These are phyloP conservation scores for Epistrophe grossulariae DNA, from an alignment of 2,888 invertebrate species.

Conservation along the genomic window DNA sequence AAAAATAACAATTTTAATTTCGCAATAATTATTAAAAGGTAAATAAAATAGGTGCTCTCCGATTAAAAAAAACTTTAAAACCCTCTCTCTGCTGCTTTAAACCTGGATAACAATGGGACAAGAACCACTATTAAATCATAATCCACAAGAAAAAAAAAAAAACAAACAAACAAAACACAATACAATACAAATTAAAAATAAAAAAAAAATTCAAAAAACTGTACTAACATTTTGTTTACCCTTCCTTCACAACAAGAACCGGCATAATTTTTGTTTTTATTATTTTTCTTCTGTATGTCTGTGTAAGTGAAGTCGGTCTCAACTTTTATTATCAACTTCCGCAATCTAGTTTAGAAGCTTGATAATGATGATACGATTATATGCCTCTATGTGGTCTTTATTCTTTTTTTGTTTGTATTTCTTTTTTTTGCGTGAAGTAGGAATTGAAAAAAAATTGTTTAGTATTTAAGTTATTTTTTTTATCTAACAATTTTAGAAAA, in stretches of 20 bases:
- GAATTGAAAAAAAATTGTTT: background rate
- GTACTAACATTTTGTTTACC: constrained; percentile 27
- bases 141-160: constrained; percentile 27
- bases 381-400: constrained; percentile 27
- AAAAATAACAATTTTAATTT: too few species aligned
- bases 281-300: constrained; percentile 1
- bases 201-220: constrained; percentile 18
- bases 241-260: constrained; percentile 37
- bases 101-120: constrained; percentile 3
- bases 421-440: constrained; percentile 13
- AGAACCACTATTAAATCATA: constrained; percentile 37
- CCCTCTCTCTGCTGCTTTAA: background rate
- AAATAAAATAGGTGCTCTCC: background rate
- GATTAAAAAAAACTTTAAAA: background rate
- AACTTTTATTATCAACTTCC: constrained; percentile 75
- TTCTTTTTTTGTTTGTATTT: constrained; percentile 4
- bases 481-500: background rate
- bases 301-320: constrained; percentile 62
- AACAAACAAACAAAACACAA: too few species aligned
- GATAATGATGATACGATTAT: constrained; percentile 69
- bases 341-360: constrained; percentile 72
- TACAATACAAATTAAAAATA: constrained; percentile 31
- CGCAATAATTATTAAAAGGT: too few species aligned
- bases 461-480: background rate
- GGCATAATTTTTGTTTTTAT: constrained; percentile 27